Base-by-base conservation (phyloP, 37 sponge, comb jelly and placozoan species). In the Oscarella lobularis region DNA sequence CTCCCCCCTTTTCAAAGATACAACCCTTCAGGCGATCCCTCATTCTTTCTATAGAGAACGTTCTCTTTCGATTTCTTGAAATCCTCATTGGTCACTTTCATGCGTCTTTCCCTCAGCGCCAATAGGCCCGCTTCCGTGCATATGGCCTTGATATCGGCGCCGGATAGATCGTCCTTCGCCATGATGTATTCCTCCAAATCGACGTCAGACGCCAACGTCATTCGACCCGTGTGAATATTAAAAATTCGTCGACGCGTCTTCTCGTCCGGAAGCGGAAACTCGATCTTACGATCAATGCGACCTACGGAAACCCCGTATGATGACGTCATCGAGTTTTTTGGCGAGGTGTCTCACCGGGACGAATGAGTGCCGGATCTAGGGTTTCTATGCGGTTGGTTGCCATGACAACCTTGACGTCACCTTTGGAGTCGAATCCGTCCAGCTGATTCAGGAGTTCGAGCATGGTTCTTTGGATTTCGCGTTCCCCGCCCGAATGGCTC, bases 361-460 rank as follows among this genome's bases (percentile, higher is more conserved):
- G 81, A 40, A 98, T 98, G 6, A 98, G 78, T 66, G 99, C 99
- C 32, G 99, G 99, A 55, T 98, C 99, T n/a, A 98, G 81, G 0
- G 95, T 91, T 78, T 98, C 99, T 82, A 98, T 98, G n/a, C 99
- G 65, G 67, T 98, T 98, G 4, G 99, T 98, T 41, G 99, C 99
- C 99, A 98, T 98, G 31, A 98, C 83, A 33, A 98, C 96, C 85
- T 98, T 98, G 0, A 98, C 99, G 80, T 98, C 99, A 5, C 99
- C 92, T 35, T 85, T 38, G 6, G 96, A 94, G 79, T 98, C 99
- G 85, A 98, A 98, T 2, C 99, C 99, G 75, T 98, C 99, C 54
- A 98, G 69, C 78, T 98, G 99, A 66, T 98, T 98, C 27, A 98
- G 73, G 36, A 98, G 85, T 76, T 98, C 99, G 76, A 98, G 81